A percentile compares a stretch with the other conserved stretches of the same genome.
phyloP scores from a whole-genome alignment of 2,113 vertebrate genomes.

The Petaurus breviceps region DNA sequence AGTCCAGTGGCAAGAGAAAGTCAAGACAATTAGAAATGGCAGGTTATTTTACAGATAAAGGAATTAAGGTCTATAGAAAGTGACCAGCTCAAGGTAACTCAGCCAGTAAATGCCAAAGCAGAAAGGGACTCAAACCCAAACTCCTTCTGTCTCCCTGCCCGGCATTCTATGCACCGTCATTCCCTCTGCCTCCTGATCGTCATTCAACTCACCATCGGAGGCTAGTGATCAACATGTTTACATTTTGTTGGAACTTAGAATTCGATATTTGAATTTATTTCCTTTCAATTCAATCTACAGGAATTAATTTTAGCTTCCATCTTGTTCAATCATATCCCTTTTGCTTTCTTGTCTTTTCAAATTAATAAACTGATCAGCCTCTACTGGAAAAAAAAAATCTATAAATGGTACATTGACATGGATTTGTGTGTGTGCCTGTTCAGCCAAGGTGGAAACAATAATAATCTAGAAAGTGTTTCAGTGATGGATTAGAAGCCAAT shows the following conservation, averaged over 20 bases:
- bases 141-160: background rate
- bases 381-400: background rate
- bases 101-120: background rate
- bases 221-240: background rate
- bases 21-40: too few species aligned
- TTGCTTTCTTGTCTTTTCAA: background rate
- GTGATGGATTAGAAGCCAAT: background rate
- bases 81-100: background rate
- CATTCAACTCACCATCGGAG: background rate
- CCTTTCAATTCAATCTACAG: background rate
- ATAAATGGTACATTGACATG: too few species aligned
- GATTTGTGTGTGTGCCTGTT: background rate
- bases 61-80: background rate
- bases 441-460: background rate
- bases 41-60: background rate
- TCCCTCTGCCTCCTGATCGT: background rate
- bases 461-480: background rate
- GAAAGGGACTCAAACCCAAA: background rate
- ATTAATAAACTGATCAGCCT: background rate
- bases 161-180: background rate
- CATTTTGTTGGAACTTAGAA: background rate
- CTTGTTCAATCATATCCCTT: background rate
- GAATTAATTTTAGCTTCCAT: background rate
- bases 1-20: too few species aligned
- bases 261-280: background rate